phyloP scores from a whole-genome alignment of 2,888 invertebrate genomes.

The Drymonia ruficornis region DNA sequence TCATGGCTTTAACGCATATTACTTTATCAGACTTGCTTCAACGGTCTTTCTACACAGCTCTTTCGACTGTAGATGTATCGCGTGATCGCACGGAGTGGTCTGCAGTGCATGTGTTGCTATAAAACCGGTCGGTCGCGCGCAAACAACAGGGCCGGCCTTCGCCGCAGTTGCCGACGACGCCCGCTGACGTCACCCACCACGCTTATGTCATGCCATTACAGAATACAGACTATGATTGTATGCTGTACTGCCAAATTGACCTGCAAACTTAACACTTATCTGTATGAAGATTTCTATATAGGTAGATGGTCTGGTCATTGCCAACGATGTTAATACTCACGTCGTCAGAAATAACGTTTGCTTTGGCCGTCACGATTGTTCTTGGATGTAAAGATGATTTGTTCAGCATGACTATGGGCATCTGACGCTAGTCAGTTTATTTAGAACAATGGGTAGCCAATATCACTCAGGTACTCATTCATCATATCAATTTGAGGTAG shows the following conservation, averaged over 20 bases:
- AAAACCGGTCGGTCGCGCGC: constrained; percentile 68
- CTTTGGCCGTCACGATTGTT: constrained; percentile 26
- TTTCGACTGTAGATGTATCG: constrained; percentile 34
- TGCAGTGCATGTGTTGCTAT: constrained; percentile 64
- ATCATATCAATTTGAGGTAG: background rate
- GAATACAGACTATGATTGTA: constrained; percentile 54
- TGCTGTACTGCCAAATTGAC: constrained; percentile 53
- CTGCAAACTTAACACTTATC: constrained; percentile 44
- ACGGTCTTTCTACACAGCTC: constrained; percentile 20
- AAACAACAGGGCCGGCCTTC: constrained; percentile 77
- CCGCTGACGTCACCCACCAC: constrained; percentile 79
- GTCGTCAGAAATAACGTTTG: constrained; percentile 29
- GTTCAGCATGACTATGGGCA: constrained; percentile 56
- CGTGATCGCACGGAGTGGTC: constrained; percentile 51
- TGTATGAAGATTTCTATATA: constrained; percentile 29
- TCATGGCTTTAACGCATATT: background rate
- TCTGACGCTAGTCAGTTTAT: constrained; percentile 45
- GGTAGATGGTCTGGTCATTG: constrained; percentile 31
- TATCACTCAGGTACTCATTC: constrained; percentile 38
- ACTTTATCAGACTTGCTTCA: constrained; percentile 9
- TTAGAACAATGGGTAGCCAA: constrained; percentile 53
- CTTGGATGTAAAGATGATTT: constrained; percentile 46
- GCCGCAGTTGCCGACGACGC: constrained; percentile 74
- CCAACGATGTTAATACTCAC: constrained; percentile 25
- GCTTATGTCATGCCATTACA: constrained; percentile 78